Conservation (phyloP, 2,797 vertebrate species). For the Triplophysa bombifrons region DNA sequence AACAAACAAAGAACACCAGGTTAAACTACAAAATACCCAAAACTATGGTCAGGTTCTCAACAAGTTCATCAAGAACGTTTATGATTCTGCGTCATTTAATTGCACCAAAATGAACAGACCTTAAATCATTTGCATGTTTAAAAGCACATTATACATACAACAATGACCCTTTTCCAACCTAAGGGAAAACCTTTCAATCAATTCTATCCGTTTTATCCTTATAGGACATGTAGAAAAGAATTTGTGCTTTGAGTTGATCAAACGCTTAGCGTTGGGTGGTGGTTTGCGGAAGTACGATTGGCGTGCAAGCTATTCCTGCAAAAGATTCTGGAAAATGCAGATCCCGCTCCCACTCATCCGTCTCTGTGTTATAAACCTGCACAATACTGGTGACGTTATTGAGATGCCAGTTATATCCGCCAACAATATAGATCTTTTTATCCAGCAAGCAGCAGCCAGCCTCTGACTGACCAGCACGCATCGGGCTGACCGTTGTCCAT, state of each 20-base stretch:
- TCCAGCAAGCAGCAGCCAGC: slow-evolving; percentile 91
- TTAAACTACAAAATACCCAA: too few relatives aligned
- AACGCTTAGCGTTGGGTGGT: slow-evolving; percentile 74
- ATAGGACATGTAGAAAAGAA: neutral
- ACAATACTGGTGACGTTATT: slow-evolving; percentile 97
- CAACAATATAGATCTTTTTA: slow-evolving; percentile 89
- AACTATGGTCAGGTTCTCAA: neutral
- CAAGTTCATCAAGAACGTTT: neutral
- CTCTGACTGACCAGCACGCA: slow-evolving; percentile 95
- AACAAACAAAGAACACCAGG: neutral
- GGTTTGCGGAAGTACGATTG: slow-evolving; percentile 85
- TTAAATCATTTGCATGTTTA: neutral
- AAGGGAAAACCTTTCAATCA: neutral
- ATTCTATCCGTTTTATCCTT: neutral
- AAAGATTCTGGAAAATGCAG: slow-evolving; percentile 96
- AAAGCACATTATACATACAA: neutral
- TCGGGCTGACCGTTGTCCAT: slow-evolving; percentile 95
- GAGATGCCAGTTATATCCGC: slow-evolving; percentile 97
- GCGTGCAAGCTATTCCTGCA: slow-evolving; percentile 89
- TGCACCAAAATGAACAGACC: neutral
- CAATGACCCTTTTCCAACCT: neutral
- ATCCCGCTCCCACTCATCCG: slow-evolving; percentile 96
- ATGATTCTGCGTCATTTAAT: neutral
- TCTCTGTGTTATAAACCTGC: slow-evolving; percentile 95
- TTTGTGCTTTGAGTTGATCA: slow-evolving; percentile 27